Conservation (phyloP, 2,888 invertebrate genomes). For the Ryuthela nishihirai region DNA sequence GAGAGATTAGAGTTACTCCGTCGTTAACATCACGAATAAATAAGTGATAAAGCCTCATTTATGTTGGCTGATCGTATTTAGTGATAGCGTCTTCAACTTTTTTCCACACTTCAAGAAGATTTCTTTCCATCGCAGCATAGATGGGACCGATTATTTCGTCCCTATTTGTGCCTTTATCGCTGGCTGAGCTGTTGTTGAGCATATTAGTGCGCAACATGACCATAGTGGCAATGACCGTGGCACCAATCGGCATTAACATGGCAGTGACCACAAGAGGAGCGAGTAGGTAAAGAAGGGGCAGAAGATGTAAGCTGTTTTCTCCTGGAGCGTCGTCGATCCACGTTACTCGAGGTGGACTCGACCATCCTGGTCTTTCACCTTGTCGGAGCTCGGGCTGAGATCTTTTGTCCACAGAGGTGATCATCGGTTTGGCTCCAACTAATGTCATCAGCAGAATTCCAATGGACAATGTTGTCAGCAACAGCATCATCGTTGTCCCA, state of each 20-base stretch:
- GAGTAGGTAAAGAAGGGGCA: slow-evolving; percentile 22
- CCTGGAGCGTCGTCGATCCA: slow-evolving; percentile 26
- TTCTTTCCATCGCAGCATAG: slow-evolving; percentile 5
- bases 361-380: slow-evolving; percentile 18
- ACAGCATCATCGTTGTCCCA: too few species aligned
- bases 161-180: neutral
- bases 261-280: slow-evolving; percentile 27
- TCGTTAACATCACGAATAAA: too few species aligned
- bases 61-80: too few species aligned
- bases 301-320: neutral
- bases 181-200: neutral
- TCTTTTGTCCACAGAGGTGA: neutral
- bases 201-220: slow-evolving; percentile 8
- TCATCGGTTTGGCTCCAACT: neutral
- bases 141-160: slow-evolving; percentile 5
- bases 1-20: too few species aligned
- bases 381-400: too few species aligned
- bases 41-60: too few species aligned
- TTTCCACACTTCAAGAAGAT: slow-evolving; percentile 4
- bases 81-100: slow-evolving; percentile 17
- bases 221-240: slow-evolving; percentile 18
- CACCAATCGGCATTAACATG: slow-evolving; percentile 26
- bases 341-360: slow-evolving; percentile 15
- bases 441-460: slow-evolving; percentile 4
- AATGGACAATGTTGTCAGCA: too few species aligned